These are phyloP conservation scores for Paguma larvata DNA, from an alignment of 2,797 vertebrate genomes.

Conservation along the genomic window DNA sequence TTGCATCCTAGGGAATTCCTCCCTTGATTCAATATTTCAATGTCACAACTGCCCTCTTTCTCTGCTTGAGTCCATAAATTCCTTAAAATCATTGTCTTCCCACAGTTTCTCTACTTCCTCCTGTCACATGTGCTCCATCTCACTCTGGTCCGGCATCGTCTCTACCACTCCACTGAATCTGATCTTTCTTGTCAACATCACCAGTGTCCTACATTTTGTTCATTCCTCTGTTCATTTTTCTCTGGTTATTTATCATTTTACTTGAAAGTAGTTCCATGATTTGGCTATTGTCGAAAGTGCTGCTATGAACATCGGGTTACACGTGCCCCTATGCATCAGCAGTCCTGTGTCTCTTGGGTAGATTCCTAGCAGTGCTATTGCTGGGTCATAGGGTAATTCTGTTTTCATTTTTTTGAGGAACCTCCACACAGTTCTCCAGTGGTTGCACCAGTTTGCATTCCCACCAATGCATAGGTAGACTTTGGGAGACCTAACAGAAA, in stretches of 20 bases:
- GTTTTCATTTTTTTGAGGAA: too few relatives aligned
- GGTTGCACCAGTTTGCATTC: too few relatives aligned
- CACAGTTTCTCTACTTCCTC: neutral
- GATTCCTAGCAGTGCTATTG: too few relatives aligned
- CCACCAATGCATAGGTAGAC: too few relatives aligned
- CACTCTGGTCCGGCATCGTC: neutral
- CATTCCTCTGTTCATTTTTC: neutral
- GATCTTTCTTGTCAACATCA: neutral
- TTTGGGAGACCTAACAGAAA: too few relatives aligned
- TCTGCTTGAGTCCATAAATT: neutral
- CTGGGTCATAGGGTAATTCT: too few relatives aligned
- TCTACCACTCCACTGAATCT: neutral
- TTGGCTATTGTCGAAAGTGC: too few relatives aligned
- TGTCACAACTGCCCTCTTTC: neutral
- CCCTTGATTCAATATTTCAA: neutral
- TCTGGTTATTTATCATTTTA: neutral
- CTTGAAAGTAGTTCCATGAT: neutral
- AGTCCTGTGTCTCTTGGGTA: too few relatives aligned
- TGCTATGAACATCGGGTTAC: too few relatives aligned
- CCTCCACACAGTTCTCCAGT: too few relatives aligned
- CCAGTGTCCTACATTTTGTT: neutral
- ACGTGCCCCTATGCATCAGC: too few relatives aligned
- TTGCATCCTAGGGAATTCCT: neutral
- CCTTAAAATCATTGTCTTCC: neutral
- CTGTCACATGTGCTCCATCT: neutral